phyloP scores from a whole-genome alignment of 2,113 vertebrate species.

The Asarcornis scutulata region DNA sequence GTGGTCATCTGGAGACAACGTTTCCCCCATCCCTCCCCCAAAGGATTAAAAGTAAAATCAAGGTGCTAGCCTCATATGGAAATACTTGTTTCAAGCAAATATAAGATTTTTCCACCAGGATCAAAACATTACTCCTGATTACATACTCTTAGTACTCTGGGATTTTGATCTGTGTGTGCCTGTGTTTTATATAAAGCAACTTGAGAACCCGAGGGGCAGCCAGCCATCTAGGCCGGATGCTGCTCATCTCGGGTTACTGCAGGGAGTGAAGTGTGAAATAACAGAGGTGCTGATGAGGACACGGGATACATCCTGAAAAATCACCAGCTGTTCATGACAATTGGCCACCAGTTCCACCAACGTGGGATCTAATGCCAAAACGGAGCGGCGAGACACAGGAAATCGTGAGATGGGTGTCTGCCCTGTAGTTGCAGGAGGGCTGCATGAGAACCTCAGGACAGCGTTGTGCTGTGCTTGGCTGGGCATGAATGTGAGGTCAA shows the following conservation, averaged over 20 bases:
- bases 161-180: neutral
- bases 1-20: neutral
- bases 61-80: neutral
- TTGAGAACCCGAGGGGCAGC: neutral
- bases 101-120: neutral
- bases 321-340: conserved; percentile 32
- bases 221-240: conserved; percentile 26
- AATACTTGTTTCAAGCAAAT: neutral
- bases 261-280: conserved; percentile 52
- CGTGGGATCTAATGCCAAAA: neutral
- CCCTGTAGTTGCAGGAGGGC: neutral
- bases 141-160: neutral
- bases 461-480: accelerated
- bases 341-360: neutral
- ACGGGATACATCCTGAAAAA: conserved; percentile 31
- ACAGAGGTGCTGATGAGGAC: neutral
- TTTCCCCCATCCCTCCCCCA: too few relatives aligned
- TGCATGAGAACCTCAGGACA: neutral
- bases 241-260: neutral
- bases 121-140: neutral
- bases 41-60: neutral
- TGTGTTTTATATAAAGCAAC: neutral
- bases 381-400: neutral
- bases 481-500: accelerated
- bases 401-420: neutral